Base-by-base conservation (phyloP, 2,797 vertebrate genomes). In the Arremon brunneinucha region DNA sequence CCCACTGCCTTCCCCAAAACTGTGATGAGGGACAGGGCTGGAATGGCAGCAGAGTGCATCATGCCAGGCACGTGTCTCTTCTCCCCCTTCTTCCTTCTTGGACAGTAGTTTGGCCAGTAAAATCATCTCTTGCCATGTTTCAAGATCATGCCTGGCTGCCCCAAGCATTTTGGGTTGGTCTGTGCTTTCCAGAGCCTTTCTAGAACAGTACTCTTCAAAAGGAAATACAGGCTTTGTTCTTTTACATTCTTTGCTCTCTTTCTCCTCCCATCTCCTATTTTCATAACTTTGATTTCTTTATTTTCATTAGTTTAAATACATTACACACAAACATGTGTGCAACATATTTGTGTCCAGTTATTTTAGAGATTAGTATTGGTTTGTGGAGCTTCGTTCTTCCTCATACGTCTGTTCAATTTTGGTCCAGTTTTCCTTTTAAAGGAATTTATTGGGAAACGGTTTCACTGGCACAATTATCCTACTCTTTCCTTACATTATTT, bases 351-450 rank as follows among this genome's bases (percentile, higher is more conserved):
- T 69, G 27, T 47, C 19, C 12, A 11, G 14, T 59, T 20, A 11
- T 68, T 94, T 64, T 60, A 27, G 26, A 72, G 26, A 22, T 56
- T 37, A 9, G 5, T 67, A 27, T 71, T 88, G 28, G 55, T 55
- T 91, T 69, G n/a, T 52, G 59, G 63, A 90, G 14, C 46, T 72
- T 76, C 11, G 6, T 63, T 87, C 35, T 89, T 78, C 37, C 49
- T 35, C 17, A 20, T 44, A 34, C 9, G 5, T 46, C 50, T 78
- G 15, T 14, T 68, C 17, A 4, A n/a, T 14, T 30, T 26, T 83
- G 32, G 46, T 49, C 24, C 52, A 69, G 24, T 50, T 79, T 84
- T 89, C 34, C 64, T 90, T 77, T 65, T 18, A 65, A 59, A 43
- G 30, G 14, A 70, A 39, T 86, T 65, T 53, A n/a, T 75, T 71